Conservation (phyloP, 2,113 vertebrate genomes). For the Gyps fulvus region DNA sequence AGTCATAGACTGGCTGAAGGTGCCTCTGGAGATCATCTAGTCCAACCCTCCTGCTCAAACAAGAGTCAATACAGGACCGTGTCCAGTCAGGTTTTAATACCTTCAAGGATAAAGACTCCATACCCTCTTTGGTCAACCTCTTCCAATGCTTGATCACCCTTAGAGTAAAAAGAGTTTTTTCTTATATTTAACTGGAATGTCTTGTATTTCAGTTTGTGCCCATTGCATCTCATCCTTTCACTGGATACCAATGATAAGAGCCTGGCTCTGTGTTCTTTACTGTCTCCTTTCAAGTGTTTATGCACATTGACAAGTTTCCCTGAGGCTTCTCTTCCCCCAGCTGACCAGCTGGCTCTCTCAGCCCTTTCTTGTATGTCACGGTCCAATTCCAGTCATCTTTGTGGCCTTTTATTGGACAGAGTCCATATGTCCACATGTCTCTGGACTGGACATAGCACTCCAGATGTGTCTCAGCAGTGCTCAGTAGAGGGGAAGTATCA, state of each 20-base stretch:
- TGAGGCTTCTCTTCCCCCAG: not conserved
- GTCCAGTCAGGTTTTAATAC: not conserved
- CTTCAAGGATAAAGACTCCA: not conserved
- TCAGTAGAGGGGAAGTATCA: not conserved
- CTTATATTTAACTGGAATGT: not conserved
- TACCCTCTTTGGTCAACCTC: not conserved
- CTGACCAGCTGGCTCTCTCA: not conserved
- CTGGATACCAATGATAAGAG: not conserved
- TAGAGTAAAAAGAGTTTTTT: not conserved
- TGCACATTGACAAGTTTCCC: not conserved
- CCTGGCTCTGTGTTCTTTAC: not conserved
- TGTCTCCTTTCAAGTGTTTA: not conserved
- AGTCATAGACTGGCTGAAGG: not conserved
- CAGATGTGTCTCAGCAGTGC: not conserved
- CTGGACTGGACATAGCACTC: not conserved
- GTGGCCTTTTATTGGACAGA: not conserved
- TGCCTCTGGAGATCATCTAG: not conserved
- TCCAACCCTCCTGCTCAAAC: not conserved
- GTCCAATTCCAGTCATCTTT: not conserved
- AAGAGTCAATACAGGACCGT: not conserved
- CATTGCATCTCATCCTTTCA: not conserved
- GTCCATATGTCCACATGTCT: not conserved
- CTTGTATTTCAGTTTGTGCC: not conserved
- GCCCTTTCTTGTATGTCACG: not conserved
- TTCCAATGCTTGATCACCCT: not conserved